phyloP scores from a whole-genome alignment of 1,140 invertebrate species.

The Acromyrmex echinatior region DNA sequence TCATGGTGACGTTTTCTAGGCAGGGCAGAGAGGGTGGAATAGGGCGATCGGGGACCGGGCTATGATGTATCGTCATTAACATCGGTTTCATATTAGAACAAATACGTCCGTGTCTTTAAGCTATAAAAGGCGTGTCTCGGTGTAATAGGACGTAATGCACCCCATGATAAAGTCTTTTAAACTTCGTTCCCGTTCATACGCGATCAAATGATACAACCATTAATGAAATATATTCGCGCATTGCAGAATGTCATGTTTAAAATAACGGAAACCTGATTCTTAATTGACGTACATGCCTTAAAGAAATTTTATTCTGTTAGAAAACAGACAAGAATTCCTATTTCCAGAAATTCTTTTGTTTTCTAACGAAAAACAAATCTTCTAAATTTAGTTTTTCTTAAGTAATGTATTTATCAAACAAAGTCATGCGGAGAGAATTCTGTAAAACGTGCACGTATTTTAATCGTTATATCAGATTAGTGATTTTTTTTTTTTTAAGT shows the following conservation, averaged over 20 bases:
- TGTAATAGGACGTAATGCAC: constrained; percentile 69
- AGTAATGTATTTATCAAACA: too few relatives aligned
- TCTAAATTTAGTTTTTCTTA: too few relatives aligned
- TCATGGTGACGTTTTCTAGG: constrained; percentile 79
- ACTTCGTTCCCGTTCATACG: constrained; percentile 18
- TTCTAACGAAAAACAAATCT: too few relatives aligned
- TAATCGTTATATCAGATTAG: too few relatives aligned
- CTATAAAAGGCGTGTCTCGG: constrained; percentile 66
- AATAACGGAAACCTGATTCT: not conserved
- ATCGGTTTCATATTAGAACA: constrained; percentile 83
- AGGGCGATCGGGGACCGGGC: constrained; percentile 61
- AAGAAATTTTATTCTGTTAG: not conserved
- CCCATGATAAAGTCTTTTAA: constrained; percentile 48
- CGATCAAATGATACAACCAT: constrained; percentile 31
- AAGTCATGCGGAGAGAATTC: too few relatives aligned
- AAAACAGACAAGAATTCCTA: not conserved
- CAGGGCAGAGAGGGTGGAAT: constrained; percentile 12
- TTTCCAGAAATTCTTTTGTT: too few relatives aligned
- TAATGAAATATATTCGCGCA: constrained; percentile 34
- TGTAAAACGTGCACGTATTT: too few relatives aligned
- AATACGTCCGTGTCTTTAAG: constrained; percentile 73
- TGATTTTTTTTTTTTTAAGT: too few relatives aligned
- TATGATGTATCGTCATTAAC: constrained; percentile 82
- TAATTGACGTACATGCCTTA: not conserved
- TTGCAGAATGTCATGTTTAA: not conserved